These are phyloP conservation scores for Oryzias dopingdopingensis DNA, from an alignment of 2,797 vertebrate species.

Conservation along the genomic window DNA sequence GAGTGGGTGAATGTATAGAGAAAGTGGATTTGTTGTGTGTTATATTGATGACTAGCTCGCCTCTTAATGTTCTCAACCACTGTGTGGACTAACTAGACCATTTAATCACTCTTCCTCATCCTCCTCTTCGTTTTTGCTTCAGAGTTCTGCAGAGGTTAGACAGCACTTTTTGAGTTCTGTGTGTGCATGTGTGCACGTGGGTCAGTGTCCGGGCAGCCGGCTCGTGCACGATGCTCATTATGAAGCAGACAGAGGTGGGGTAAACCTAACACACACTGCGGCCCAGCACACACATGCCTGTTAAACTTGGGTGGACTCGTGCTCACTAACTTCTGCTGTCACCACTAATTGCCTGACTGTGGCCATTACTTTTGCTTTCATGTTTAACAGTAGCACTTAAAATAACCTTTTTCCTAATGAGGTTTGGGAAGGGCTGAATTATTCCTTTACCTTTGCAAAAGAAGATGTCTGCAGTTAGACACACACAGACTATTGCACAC, in stretches of 20 bases:
- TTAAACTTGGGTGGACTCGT: constrained; percentile 39
- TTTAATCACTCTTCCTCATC: constrained; percentile 64
- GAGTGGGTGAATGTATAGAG: constrained; percentile 26
- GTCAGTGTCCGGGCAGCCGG: constrained; percentile 63
- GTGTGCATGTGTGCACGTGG: constrained; percentile 33
- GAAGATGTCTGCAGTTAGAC: not conserved
- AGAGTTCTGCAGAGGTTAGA: constrained; percentile 52
- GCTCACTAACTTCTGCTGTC: constrained; percentile 34
- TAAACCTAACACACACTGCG: constrained; percentile 14
- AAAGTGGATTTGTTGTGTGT: constrained; percentile 27
- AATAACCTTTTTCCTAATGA: constrained; percentile 44
- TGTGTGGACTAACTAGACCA: constrained; percentile 66
- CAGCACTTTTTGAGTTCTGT: constrained; percentile 44
- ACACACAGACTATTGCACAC: not conserved
- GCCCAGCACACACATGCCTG: constrained; percentile 43
- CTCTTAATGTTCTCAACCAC: constrained; percentile 66
- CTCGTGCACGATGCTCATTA: constrained; percentile 61
- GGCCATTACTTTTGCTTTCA: constrained; percentile 47
- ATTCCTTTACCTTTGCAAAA: constrained; percentile 19
- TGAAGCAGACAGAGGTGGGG: constrained; percentile 45
- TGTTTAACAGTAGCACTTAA: constrained; percentile 46
- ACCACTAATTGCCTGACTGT: constrained; percentile 47
- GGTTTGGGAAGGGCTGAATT: constrained; percentile 24
- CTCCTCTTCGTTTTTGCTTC: constrained; percentile 47
- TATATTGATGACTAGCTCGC: constrained; percentile 59